phyloP scores from a whole-genome alignment of 2,113 vertebrate species.

The Boleophthalmus pectinirostris region DNA sequence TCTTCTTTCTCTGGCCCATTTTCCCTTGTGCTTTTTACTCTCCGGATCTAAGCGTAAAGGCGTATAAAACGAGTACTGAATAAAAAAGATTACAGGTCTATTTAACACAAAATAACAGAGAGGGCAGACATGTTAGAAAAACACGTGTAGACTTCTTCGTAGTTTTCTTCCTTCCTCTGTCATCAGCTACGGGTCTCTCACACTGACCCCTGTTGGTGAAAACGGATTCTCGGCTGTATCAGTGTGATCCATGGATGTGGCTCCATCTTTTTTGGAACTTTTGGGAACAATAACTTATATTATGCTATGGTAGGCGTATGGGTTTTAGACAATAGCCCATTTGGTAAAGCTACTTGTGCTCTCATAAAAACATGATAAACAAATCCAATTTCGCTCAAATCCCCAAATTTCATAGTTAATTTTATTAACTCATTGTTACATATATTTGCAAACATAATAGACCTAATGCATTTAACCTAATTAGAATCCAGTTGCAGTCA shows the following conservation, averaged over 20 bases:
- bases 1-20: conserved; percentile 81
- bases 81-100: neutral
- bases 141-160: conserved; percentile 67
- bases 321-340: too few species aligned
- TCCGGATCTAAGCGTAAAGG: neutral
- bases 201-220: conserved; percentile 40
- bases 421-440: too few species aligned
- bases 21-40: neutral
- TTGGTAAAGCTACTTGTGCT: too few species aligned
- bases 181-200: neutral
- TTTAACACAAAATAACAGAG: conserved; percentile 31
- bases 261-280: too few species aligned
- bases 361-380: too few species aligned
- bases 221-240: too few species aligned
- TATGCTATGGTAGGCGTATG: too few species aligned
- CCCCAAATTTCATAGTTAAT: too few species aligned
- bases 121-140: conserved; percentile 57
- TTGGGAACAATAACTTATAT: too few species aligned
- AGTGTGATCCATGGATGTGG: too few species aligned
- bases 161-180: conserved; percentile 9
- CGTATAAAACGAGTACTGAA: neutral
- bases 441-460: too few species aligned
- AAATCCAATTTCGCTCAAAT: too few species aligned
- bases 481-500: conserved; percentile 13
- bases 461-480: neutral